phyloP scores from a whole-genome alignment of 2,797 vertebrate species.

The Hylomyscus alleni region DNA sequence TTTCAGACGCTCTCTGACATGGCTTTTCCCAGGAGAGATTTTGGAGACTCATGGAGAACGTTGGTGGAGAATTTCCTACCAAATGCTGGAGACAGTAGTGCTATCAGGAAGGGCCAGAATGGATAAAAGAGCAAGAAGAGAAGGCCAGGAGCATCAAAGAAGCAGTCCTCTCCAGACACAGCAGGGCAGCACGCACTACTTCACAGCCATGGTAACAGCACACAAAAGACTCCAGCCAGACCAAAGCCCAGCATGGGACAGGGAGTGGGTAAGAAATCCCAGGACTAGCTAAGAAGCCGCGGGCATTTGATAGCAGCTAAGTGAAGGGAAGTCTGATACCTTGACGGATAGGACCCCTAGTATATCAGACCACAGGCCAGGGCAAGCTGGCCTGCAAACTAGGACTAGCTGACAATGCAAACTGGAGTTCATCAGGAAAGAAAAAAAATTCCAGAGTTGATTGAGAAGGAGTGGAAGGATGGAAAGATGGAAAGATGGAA shows the following conservation, averaged over 20 bases:
- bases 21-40: not conserved
- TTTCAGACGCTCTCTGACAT: not conserved
- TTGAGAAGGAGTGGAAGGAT: not conserved
- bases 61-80: not conserved
- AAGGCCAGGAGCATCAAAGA: not conserved
- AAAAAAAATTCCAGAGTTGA: not conserved
- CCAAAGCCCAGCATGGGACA: not conserved
- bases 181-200: not conserved
- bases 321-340: not conserved
- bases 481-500: too few relatives aligned
- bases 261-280: not conserved
- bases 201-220: not conserved
- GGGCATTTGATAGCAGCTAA: not conserved
- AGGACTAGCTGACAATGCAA: not conserved
- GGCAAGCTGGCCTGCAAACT: too few relatives aligned
- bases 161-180: not conserved
- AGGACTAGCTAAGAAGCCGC: not conserved
- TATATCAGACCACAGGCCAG: not conserved
- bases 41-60: not conserved
- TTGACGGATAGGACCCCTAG: not conserved
- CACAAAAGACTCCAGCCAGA: not conserved
- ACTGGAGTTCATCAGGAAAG: not conserved
- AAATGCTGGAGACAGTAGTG: not conserved
- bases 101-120: not conserved
- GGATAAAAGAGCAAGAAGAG: not conserved